Evolutionary conservation across 64 coral and sea anemone genomes (phyloP).

Genomic region (Anthopleura sola): DNA sequence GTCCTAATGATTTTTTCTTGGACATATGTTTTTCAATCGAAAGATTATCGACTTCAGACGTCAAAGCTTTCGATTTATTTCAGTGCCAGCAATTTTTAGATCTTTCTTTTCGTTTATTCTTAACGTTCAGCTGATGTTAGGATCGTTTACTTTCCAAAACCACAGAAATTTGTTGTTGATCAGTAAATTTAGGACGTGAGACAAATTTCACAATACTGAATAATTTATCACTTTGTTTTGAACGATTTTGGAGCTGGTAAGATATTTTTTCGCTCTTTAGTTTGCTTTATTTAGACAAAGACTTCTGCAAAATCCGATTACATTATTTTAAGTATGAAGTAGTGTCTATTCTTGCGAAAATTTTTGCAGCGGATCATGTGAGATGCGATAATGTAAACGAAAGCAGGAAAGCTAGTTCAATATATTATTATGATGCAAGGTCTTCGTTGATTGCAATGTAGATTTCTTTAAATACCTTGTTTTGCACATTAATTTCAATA

Average conservation of each 20-base stretch:
- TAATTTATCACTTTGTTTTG: conserved; percentile 16
- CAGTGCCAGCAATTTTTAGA: background rate
- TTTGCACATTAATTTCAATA: background rate
- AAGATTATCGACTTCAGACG: background rate
- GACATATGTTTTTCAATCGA: background rate
- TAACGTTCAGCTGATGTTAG: background rate
- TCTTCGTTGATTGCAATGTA: too few relatives aligned
- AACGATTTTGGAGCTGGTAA: background rate
- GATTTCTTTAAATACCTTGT: background rate
- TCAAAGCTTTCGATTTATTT: background rate
- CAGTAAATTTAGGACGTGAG: background rate
- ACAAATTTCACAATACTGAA: conserved; percentile 15
- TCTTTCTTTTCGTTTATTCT: background rate
- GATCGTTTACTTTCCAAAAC: background rate
- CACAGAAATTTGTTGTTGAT: background rate
- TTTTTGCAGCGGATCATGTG: background rate
- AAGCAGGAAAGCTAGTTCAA: background rate
- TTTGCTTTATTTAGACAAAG: too few relatives aligned
- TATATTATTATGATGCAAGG: background rate
- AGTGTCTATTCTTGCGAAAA: background rate
- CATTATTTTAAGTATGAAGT: background rate
- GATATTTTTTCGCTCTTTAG: background rate
- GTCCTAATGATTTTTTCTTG: background rate
- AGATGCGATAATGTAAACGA: background rate
- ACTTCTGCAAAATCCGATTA: background rate